Base-by-base conservation (phyloP, 2,797 vertebrate genomes). In the Sebastes matsubarae region DNA sequence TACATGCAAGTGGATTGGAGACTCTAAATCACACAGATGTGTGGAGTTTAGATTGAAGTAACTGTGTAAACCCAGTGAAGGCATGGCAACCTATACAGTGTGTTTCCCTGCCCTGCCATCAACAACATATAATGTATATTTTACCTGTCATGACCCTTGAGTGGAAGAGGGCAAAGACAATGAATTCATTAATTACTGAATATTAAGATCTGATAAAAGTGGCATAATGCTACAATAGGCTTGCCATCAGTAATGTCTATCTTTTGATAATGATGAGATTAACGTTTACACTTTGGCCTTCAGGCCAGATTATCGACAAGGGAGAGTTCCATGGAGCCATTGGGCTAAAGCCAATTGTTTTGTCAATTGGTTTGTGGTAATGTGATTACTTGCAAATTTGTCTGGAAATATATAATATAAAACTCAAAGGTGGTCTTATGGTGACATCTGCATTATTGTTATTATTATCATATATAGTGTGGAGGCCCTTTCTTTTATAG, bases 31-130 rank as follows among this genome's bases (percentile, higher is more conserved):
- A 13, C 52, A 16, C 16, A 34, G 58, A 78, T 68, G 55, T 68
- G 36, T 70, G 32, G 34, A 36, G 16, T 63, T 61, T 50, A 34
- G 24, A 71, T 68, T 72, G 24, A 78, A 79, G 59, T 64, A 20
- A 72, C 16, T 8, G 6, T 59, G 61, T n/a, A 57, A 72, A 36
- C 18, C 27, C 30, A 29, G 14, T 58, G 34, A 75, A 52, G 55
- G 13, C 50, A 66, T 16, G 12, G 55, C 18, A 71, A 32, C 72
- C 59, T 20, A 29, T 34, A 69, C 8, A 60, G n/a, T 30, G 16
- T 46, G 24, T 42, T 72, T 27, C 8, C 29, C 27, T 63, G 10
- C 12, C n/a, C 20, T 36, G 29, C 58, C 1, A n/a, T 55, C 8
- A 20, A 55, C 59, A 29, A 32, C 42, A 68, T 36, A 4, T 18